Base-by-base conservation (phyloP, 2,113 vertebrate genomes). In the Piprites chloris region DNA sequence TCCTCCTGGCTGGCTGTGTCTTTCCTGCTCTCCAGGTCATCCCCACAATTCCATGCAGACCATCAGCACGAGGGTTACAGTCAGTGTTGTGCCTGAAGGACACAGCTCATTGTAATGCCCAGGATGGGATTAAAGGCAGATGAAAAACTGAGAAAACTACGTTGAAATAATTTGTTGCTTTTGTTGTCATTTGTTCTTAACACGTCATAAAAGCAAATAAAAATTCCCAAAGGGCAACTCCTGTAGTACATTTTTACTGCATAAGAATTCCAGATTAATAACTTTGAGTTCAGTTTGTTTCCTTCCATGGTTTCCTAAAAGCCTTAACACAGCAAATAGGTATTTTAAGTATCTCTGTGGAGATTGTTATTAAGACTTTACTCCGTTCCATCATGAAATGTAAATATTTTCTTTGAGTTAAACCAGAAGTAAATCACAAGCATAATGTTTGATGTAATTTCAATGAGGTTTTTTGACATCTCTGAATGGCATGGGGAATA, bases 321-420 rank as follows among this genome's bases (percentile, higher is more conserved):
- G 61, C 30, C 91, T 82, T 65, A 92, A 82, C 41, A 49, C 19
- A 83, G 74, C 42, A 83, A 91, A 69, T 4, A 73, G 53, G 23
- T 42, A 73, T 84, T 87, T 6, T 24, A 93, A 89, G 68, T 79
- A 87, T 87, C 85, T 89, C 87, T 89, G 58, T 33, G 73, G 87
- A 93, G 62, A 93, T 85, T 82, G 67, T 69, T 89, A 85, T 79
- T 94, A 93, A 91, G 66, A 46, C 46, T 93, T 96, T 39, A 85
- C 39, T 93, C 58, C 39, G 41, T 42, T 74, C 77, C 85, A 78
- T 46, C 81, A 62, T 44, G 69, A 82, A 91, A 87, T 49, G 52
- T 61, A 76, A 92, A 92, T 81, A 89, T 94, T 91, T 87, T 68
- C 77, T 93, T 61, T 56, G 66, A 79, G 69, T 27, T 87, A 81